These are phyloP conservation scores for Dipus sagitta DNA, from an alignment of 2,797 vertebrate species.

Conservation along the genomic window DNA sequence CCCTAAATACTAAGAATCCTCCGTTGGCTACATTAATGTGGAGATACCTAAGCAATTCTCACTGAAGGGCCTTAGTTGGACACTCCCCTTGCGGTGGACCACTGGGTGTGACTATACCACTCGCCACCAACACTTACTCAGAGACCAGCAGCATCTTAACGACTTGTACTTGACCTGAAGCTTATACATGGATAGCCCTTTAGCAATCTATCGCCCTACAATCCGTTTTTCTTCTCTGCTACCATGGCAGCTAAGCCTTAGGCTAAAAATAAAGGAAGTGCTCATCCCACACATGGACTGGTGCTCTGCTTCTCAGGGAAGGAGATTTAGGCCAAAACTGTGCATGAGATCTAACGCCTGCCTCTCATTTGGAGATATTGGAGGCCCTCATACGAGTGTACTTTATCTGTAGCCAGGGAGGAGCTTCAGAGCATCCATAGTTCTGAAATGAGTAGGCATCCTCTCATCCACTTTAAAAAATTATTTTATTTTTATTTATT, in stretches of 20 bases:
- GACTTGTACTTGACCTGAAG: neutral
- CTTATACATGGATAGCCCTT: neutral
- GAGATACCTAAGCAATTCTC: neutral
- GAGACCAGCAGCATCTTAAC: constrained; percentile 19
- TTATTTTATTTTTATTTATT: too few species aligned
- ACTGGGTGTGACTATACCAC: neutral
- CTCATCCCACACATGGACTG: neutral
- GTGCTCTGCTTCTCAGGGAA: neutral
- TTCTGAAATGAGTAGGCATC: neutral
- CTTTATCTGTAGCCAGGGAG: neutral
- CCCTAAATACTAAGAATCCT: neutral
- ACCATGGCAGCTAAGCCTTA: neutral
- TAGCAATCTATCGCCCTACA: neutral
- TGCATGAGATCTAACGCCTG: neutral
- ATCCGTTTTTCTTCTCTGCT: neutral
- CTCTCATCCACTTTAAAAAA: neutral
- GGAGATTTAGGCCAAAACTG: neutral
- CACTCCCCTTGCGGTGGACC: neutral
- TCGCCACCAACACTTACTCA: neutral
- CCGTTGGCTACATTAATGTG: neutral
- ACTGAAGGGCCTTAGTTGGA: neutral
- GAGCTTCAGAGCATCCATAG: constrained; percentile 4
- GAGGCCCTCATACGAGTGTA: neutral
- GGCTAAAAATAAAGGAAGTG: neutral
- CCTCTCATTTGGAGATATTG: neutral